Percentiles rank a stretch among this genome's conserved stretches.
Evolutionary conservation across 2,888 invertebrate species (phyloP).

Genomic region (Dryococelus australis): DNA sequence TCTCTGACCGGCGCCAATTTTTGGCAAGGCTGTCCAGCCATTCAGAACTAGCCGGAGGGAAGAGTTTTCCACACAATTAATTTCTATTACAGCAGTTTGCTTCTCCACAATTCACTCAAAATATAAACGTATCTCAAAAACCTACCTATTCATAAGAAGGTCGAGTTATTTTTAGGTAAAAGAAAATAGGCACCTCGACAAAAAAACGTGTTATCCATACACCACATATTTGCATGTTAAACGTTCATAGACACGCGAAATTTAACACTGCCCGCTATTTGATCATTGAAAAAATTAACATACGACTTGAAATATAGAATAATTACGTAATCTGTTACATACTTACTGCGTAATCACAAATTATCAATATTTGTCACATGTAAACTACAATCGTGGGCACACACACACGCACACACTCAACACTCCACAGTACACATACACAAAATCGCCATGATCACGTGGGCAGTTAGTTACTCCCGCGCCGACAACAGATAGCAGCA

Average conservation of each 20-base stretch:
- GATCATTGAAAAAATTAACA: not conserved
- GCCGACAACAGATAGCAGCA: constrained; percentile 28
- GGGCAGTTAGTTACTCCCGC: constrained; percentile 32
- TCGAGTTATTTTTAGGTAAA: constrained; percentile 45
- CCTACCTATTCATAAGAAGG: constrained; percentile 35
- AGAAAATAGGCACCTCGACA: constrained; percentile 41
- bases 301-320: not conserved
- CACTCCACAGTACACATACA: constrained; percentile 32
- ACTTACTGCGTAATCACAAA: constrained; percentile 40
- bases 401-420: constrained; percentile 35
- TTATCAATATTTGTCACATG: constrained; percentile 43
- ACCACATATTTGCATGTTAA: constrained; percentile 35
- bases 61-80: not conserved
- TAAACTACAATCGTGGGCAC: constrained; percentile 29
- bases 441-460: constrained; percentile 38
- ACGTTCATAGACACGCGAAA: not conserved
- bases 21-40: constrained; percentile 7
- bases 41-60: not conserved
- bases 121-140: not conserved
- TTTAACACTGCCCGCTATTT: not conserved
- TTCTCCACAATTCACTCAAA: not conserved
- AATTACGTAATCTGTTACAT: constrained; percentile 25
- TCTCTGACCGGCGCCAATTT: constrained; percentile 30
- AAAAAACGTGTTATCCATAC: constrained; percentile 33
- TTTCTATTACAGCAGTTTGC: not conserved